Base-by-base conservation (phyloP, 1,140 invertebrate species). In the Hylaeus anthracinus region DNA sequence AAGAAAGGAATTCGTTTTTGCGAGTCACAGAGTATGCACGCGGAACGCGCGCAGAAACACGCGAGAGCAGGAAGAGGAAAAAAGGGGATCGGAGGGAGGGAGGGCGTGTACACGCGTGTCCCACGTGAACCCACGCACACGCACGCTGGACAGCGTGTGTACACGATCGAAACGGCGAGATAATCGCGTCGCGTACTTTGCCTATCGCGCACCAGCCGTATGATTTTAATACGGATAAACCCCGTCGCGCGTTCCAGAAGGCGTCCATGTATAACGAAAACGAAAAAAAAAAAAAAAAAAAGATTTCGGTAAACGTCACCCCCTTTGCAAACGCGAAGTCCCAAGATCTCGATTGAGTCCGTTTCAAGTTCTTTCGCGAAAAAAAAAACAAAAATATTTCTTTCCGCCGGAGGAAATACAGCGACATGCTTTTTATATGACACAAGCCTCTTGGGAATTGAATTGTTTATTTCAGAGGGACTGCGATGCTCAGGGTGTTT, bases 121-220 rank as follows among this genome's bases (percentile, higher is more conserved):
- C 70, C 72, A 60, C 78, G 78, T 80, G 78, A 75, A 80, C 63
- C 70, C 64, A 80, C 63, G 72, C 55, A 72, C 61, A 79, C 64
- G 39, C 39, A 45, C 60, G 45, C 66, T 14, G 0, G 12, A 48
- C 26, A 51, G 43, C 6, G 37, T 37, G 75, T 15, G 12, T n/a
- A 55, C 61, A 56, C 55, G 72, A 75, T 81, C 72, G 65, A 63
- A 76, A 48, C 73, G 66, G 45, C 48, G 51, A 81, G 79, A 81
- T 81, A 81, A 77, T 81, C 79, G 66, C 58, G 58, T 6, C 65
- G 69, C 79, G 79, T 81, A 64, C 65, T 81, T 77, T 56, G 73
- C 65, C 65, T 76, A 81, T 81, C 73, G 65, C 79, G 71, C 55
- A 48, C 39, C 1, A 26, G 60, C 0, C 48, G 60, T 70, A 76